phyloP scores from a whole-genome alignment of 2,888 invertebrate species.

The Agriopis leucophaearia region DNA sequence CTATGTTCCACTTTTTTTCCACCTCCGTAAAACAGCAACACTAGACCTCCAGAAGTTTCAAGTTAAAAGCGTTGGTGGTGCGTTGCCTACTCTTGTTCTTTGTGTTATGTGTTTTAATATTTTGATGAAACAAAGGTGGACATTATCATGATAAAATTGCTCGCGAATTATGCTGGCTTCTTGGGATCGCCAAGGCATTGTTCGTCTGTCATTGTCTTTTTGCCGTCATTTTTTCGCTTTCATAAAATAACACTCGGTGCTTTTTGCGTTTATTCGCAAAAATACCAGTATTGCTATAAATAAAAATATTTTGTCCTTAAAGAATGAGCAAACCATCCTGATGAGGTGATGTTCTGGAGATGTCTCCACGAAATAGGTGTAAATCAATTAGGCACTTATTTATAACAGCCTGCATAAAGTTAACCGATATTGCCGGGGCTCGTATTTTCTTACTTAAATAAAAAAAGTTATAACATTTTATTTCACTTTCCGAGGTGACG shows the following conservation, averaged over 20 bases:
- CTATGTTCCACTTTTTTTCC: too few species aligned
- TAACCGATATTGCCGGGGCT: constrained; percentile 46
- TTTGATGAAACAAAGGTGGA: constrained; percentile 28
- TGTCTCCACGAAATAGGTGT: constrained; percentile 24
- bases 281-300: constrained; percentile 12
- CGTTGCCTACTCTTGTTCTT: constrained; percentile 5
- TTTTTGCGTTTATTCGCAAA: constrained; percentile 13
- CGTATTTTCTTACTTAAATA: constrained; percentile 57
- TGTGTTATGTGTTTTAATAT: constrained; percentile 28
- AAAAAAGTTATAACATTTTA: constrained; percentile 69
- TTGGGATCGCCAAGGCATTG: constrained; percentile 28
- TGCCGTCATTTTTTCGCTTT: constrained; percentile 14
- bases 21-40: too few species aligned
- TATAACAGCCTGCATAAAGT: constrained; percentile 30
- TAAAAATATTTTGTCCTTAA: constrained; percentile 6
- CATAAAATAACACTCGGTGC: constrained; percentile 21
- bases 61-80: too few species aligned
- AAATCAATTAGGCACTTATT: constrained; percentile 39
- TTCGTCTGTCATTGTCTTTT: constrained; percentile 31
- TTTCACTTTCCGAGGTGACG: constrained; percentile 69
- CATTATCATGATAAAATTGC: constrained; percentile 38
- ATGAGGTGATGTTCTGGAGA: constrained; percentile 6
- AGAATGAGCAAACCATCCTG: neutral
- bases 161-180: constrained; percentile 34
- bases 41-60: too few species aligned